These are phyloP conservation scores for Altica lythri DNA, from an alignment of 2,888 invertebrate species.

Conservation along the genomic window DNA sequence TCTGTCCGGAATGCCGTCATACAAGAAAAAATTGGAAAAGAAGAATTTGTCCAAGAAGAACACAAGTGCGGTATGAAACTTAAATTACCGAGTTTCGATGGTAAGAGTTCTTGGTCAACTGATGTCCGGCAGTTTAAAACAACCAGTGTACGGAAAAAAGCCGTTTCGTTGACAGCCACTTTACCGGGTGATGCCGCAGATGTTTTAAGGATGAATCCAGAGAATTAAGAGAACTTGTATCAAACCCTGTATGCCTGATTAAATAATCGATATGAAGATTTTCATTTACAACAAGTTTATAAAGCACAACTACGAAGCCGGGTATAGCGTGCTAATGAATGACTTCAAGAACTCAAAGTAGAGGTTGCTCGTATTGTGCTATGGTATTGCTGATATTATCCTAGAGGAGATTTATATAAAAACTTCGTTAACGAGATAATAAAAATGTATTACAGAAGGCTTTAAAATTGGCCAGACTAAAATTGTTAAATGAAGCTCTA, in stretches of 20 bases:
- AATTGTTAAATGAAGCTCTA: neutral
- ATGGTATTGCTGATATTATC: neutral
- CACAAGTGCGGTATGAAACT: neutral
- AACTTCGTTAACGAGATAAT: neutral
- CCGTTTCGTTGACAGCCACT: constrained; percentile 1
- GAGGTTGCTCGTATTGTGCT: neutral
- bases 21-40: neutral
- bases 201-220: constrained; percentile 1
- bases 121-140: neutral
- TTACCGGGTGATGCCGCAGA: constrained; percentile 2
- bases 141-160: neutral
- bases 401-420: neutral
- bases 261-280: constrained; percentile 8
- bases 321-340: neutral
- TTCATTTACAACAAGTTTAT: constrained; percentile 3
- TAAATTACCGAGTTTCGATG: neutral
- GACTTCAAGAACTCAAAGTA: neutral
- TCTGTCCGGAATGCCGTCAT: neutral
- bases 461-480: neutral
- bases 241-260: constrained; percentile 3
- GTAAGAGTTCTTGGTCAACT: neutral
- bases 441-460: neutral
- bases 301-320: neutral
- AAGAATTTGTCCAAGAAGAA: too few relatives aligned
- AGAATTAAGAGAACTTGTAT: constrained; percentile 9